These are phyloP conservation scores for Arnoldichthys spilopterus DNA, from an alignment of 2,797 vertebrate genomes.

Conservation along the genomic window DNA sequence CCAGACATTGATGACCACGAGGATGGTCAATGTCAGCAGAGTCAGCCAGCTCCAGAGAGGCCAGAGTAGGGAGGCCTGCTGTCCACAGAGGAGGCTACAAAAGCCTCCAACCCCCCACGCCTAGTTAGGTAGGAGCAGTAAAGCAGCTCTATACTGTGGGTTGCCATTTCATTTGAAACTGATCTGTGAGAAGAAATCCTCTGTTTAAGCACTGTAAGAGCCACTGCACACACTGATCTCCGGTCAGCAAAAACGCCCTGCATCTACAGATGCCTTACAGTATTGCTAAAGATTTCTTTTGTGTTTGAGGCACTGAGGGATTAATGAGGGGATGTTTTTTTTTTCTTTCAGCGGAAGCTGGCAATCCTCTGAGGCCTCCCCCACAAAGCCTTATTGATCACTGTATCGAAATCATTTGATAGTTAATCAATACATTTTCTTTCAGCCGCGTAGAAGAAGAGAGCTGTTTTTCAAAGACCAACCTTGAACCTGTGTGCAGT, in stretches of 20 bases:
- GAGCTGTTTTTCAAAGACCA: constrained; percentile 65
- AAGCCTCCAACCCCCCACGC: neutral
- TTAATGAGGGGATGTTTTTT: constrained; percentile 61
- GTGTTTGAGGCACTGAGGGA: constrained; percentile 58
- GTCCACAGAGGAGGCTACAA: constrained; percentile 7
- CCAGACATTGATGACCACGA: constrained; percentile 47
- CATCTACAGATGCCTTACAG: constrained; percentile 37
- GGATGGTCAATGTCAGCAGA: constrained; percentile 47
- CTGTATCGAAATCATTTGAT: constrained; percentile 83
- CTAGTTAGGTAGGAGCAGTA: neutral
- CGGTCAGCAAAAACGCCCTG: constrained; percentile 19
- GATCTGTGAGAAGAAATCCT: neutral
- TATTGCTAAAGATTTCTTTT: constrained; percentile 58
- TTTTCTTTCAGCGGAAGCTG: constrained; percentile 54
- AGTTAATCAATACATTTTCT: constrained; percentile 84
- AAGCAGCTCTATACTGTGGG: neutral
- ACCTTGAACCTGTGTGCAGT: constrained; percentile 76
- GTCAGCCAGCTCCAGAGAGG: constrained; percentile 15
- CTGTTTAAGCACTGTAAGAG: neutral
- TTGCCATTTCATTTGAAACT: neutral
- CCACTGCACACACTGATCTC: constrained; percentile 15
- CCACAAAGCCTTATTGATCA: constrained; percentile 79
- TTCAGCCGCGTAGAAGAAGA: constrained; percentile 65
- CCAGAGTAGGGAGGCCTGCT: neutral
- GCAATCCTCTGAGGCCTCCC: constrained; percentile 54